A percentile compares a stretch with the other conserved stretches of the same genome.
Conservation (phyloP, 2,888 invertebrate genomes). For the Gandaritis pyraliata region DNA sequence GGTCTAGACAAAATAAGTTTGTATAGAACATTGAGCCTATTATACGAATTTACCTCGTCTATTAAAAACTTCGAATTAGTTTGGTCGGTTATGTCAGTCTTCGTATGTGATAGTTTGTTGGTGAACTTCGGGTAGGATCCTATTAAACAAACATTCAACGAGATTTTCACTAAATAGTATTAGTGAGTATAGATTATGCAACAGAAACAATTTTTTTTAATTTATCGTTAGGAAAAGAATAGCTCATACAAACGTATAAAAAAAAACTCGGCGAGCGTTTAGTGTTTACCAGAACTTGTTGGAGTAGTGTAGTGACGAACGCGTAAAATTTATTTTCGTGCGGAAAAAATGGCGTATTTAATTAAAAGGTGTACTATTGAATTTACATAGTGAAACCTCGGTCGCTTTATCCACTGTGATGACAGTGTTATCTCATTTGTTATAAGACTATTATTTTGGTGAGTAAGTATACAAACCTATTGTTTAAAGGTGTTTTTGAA, state of each 20-base stretch:
- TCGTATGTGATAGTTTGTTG: too few species aligned
- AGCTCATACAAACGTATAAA: constrained; percentile 1
- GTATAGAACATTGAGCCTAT: too few species aligned
- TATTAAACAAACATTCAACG: too few species aligned
- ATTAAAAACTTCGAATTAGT: too few species aligned
- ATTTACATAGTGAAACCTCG: not conserved
- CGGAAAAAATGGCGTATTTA: not conserved
- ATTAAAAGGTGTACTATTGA: not conserved
- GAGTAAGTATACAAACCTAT: not conserved
- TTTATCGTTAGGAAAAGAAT: not conserved
- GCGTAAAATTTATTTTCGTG: not conserved
- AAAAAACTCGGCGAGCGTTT: constrained; percentile 13
- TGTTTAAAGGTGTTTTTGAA: too few species aligned
- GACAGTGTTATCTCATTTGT: not conserved
- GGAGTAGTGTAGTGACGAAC: constrained; percentile 20
- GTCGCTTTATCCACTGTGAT: not conserved
- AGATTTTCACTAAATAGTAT: not conserved
- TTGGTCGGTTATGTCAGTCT: too few species aligned
- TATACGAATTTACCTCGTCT: too few species aligned
- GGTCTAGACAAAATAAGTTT: too few species aligned
- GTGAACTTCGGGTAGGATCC: too few species aligned
- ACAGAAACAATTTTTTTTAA: not conserved
- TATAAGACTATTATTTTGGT: not conserved
- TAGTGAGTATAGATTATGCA: not conserved
- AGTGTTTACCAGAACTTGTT: constrained; percentile 24